Evolutionary conservation across 2,888 invertebrate genomes (phyloP).

Genomic region (Vanessa cardui): DNA sequence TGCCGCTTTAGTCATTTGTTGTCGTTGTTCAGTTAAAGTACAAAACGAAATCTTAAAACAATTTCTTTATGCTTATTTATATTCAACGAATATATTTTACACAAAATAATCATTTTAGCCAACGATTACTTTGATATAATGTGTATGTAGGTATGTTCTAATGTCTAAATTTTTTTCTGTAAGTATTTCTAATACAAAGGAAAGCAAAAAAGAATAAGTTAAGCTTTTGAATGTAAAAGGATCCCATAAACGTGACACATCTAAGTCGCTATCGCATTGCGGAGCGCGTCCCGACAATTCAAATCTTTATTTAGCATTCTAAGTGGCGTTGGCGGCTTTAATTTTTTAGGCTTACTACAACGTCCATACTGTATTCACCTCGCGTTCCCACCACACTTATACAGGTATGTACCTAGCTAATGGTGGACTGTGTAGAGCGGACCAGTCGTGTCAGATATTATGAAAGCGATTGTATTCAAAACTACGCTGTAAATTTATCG

Average conservation of each 20-base stretch:
- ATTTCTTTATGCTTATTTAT: background rate
- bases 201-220: constrained; percentile 50
- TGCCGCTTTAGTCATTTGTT: constrained; percentile 33
- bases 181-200: background rate
- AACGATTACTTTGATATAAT: background rate
- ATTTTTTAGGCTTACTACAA: constrained; percentile 74
- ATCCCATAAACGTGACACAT: constrained; percentile 60
- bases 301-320: constrained; percentile 78
- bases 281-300: constrained; percentile 62
- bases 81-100: background rate
- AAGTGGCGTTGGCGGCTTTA: constrained; percentile 69
- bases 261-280: constrained; percentile 65
- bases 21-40: background rate
- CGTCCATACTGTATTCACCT: constrained; percentile 71
- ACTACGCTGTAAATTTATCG: constrained; percentile 46
- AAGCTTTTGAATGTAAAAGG: constrained; percentile 63
- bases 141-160: background rate
- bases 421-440: constrained; percentile 56
- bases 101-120: no score
- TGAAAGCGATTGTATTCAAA: constrained; percentile 39
- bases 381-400: constrained; percentile 71
- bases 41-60: background rate
- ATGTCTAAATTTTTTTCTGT: no score
- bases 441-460: constrained; percentile 44
- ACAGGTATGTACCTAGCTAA: constrained; percentile 72